phyloP scores from a whole-genome alignment of 2,888 invertebrate genomes.

The Morpho deidamia region DNA sequence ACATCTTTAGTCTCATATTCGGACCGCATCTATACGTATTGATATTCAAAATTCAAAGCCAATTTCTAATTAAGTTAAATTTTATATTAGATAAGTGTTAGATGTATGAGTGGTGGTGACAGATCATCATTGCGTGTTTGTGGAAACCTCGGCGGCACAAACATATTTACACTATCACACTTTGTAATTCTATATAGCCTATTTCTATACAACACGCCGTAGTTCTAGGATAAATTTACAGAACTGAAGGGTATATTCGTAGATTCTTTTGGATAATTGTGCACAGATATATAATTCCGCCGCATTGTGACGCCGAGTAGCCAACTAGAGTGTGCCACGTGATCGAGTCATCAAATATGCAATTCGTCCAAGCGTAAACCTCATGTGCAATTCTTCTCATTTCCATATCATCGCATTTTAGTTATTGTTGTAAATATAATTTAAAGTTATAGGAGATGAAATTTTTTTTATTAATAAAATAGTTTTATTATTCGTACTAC shows the following conservation, averaged over 20 bases:
- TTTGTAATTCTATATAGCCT: not conserved
- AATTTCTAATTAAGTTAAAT: conserved; percentile 67
- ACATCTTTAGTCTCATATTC: not conserved
- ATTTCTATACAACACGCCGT: not conserved
- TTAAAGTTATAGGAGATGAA: conserved; percentile 59
- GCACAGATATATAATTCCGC: not conserved
- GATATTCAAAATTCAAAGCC: conserved; percentile 54
- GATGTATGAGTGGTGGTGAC: conserved; percentile 49
- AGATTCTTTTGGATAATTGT: not conserved
- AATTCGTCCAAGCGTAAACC: conserved; percentile 70
- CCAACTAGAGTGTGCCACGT: conserved; percentile 25
- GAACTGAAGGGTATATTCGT: not conserved
- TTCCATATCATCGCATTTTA: conserved; percentile 72
- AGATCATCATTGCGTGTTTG: conserved; percentile 46
- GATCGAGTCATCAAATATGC: conserved; percentile 38
- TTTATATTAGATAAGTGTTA: conserved; percentile 67
- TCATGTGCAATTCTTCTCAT: conserved; percentile 74
- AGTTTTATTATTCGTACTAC: conserved; percentile 57
- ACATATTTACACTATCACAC: conserved; percentile 1
- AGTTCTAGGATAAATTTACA: not conserved
- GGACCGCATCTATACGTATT: conserved; percentile 11
- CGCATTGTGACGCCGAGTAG: not conserved
- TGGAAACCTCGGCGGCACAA: conserved; percentile 40
- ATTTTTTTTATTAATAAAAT: conserved; percentile 55
- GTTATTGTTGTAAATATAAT: conserved; percentile 73